A percentile compares a stretch with the other conserved stretches of the same genome.
These are phyloP conservation scores for Dasyprocta punctata DNA, from an alignment of 2,113 vertebrate genomes.

Conservation along the genomic window DNA sequence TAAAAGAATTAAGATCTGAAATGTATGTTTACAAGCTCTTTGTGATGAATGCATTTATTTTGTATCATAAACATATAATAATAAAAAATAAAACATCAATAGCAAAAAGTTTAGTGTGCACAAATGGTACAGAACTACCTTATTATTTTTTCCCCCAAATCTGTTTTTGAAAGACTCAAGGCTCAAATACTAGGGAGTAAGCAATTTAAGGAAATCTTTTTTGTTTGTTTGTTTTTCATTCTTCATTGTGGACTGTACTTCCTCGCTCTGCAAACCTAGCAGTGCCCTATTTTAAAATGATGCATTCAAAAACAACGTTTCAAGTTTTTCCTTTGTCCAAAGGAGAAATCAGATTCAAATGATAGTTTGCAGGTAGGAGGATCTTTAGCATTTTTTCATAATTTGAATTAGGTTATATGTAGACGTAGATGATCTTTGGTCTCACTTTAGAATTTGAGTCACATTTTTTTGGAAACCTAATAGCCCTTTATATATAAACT, in stretches of 20 bases:
- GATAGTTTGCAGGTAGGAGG: conserved; percentile 56
- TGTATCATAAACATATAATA: not conserved
- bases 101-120: conserved; percentile 72
- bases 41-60: not conserved
- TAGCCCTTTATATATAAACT: conserved; percentile 66
- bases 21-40: not conserved
- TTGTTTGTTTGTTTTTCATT: not conserved
- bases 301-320: conserved; percentile 42
- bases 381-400: conserved; percentile 70
- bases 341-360: conserved; percentile 48
- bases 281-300: conserved; percentile 23
- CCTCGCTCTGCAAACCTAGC: not conserved
- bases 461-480: conserved; percentile 76
- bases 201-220: not conserved
- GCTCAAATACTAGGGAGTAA: conserved; percentile 22
- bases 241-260: not conserved
- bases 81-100: not conserved
- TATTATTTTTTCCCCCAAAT: not conserved
- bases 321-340: conserved; percentile 53
- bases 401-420: conserved; percentile 75
- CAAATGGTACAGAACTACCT: not conserved
- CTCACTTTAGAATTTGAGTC: conserved; percentile 74
- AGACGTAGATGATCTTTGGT: conserved; percentile 73
- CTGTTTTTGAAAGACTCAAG: conserved; percentile 4
- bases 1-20: not conserved